Evolutionary conservation across 2,888 invertebrate species (phyloP), one percentile per base, ranked within the genome.

Genomic region (Eugnorisma glareosa): DNA sequence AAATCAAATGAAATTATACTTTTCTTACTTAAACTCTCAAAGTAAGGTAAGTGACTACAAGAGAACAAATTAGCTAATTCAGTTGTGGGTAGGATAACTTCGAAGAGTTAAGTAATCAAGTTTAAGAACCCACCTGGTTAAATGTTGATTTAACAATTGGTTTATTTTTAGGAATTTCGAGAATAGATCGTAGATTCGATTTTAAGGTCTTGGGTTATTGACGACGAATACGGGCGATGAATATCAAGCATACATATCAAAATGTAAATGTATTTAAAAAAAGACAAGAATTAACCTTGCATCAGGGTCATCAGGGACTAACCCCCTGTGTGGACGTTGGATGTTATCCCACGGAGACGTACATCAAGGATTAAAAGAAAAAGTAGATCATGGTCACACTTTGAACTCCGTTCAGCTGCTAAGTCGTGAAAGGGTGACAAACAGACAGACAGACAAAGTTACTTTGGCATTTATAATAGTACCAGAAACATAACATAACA

Each of bases 41-140:
- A 72, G 43, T 64, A 18, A n/a, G 11, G 35, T 18, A 75, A 75
- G 40, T 35, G 8, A 54, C 28, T 75, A 54, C 28, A 66, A 18
- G 28, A 45, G 24, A 78, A 24, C 28, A 37, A 63, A 15, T 63
- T 15, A 35, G 13, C 15, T 63, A 63, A 77, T 77, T 48, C 24
- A 51, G 35, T 67, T 67, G 18, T 43, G 11, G 11, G 11, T 21
- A 43, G 6, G 35, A 51, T 45, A 48, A 67, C 59, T 59, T 45
- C 4, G 1, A 28, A 61, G 13, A 31, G n/a, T 63, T 43, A n/a
- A n/a, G n/a, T n/a, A 24, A 68, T 43, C 21, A 37, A 51, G 24
- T 78, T 51, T 10, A n/a, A 31, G 1, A 40, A 43, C 6, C 24
- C 43, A 51, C 43, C n/a, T 13, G 43, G 43, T 28, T 28, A 40